Conservation (phyloP, 1,140 invertebrate species). For the Phocides pigmalion region DNA sequence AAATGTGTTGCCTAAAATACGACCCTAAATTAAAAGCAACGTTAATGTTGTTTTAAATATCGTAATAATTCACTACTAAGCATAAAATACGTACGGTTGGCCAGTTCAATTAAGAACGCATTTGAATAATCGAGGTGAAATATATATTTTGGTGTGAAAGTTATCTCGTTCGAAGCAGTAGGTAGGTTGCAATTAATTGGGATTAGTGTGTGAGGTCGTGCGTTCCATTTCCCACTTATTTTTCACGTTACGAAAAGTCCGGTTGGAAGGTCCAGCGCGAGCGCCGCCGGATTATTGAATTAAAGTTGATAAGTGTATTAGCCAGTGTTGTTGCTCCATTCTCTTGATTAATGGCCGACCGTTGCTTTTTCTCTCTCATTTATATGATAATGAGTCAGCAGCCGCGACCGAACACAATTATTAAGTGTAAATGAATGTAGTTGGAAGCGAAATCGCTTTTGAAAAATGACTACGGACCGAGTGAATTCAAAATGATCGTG, state of each 20-base stretch:
- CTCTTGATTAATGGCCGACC: constrained; percentile 78
- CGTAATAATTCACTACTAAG: constrained; percentile 27
- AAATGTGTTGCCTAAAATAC: not conserved
- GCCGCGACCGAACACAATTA: constrained; percentile 73
- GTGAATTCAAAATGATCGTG: constrained; percentile 54
- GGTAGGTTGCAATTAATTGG: constrained; percentile 70
- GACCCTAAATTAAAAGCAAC: not conserved
- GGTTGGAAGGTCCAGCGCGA: constrained; percentile 54
- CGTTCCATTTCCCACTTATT: constrained; percentile 71
- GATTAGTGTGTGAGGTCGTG: constrained; percentile 72
- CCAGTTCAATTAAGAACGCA: constrained; percentile 30
- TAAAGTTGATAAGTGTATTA: constrained; percentile 83
- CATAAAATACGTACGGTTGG: constrained; percentile 29
- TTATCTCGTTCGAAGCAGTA: constrained; percentile 53
- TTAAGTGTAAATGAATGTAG: constrained; percentile 75
- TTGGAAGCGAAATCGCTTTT: constrained; percentile 65
- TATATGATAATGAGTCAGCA: constrained; percentile 79
- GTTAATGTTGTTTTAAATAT: constrained; percentile 21
- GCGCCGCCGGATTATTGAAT: constrained; percentile 74
- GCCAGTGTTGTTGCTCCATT: constrained; percentile 79
- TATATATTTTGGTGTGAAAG: constrained; percentile 30
- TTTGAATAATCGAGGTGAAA: constrained; percentile 27
- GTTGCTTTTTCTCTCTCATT: constrained; percentile 82
- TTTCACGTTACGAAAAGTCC: constrained; percentile 73
- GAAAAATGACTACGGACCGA: constrained; percentile 57